Evolutionary conservation across 2,113 vertebrate species (phyloP).

Genomic region (Marmota flaviventris): DNA sequence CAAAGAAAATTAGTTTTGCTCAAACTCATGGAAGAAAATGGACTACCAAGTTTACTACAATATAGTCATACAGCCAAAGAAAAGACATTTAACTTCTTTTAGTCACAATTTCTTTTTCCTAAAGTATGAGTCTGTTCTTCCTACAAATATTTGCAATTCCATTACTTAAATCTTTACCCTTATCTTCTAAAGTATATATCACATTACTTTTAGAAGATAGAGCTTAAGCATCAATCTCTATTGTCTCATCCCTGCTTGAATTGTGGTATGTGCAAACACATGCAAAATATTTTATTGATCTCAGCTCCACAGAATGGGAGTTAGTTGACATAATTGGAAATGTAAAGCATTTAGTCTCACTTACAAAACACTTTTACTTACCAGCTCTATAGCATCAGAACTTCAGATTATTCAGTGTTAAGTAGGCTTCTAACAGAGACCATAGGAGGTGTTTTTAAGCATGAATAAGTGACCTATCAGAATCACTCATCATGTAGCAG

Average conservation of each 20-base stretch:
- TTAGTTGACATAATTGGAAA: not conserved
- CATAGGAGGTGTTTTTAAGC: not conserved
- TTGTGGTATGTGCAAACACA: not conserved
- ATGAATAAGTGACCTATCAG: constrained; percentile 49
- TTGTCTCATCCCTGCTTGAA: not conserved
- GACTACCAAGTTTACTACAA: not conserved
- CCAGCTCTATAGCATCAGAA: not conserved
- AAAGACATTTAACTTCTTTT: not conserved
- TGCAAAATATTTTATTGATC: not conserved
- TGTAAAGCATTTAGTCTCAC: not conserved
- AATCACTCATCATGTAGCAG: constrained; percentile 42
- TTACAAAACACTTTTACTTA: not conserved
- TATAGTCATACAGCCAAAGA: not conserved
- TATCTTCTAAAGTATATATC: not conserved
- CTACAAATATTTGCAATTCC: not conserved
- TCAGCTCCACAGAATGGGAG: not conserved
- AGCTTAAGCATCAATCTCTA: not conserved
- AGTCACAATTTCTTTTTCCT: not conserved
- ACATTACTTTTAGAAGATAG: not conserved
- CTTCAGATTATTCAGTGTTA: not conserved
- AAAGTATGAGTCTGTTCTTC: not conserved
- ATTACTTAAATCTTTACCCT: not conserved
- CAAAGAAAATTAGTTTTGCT: constrained; percentile 2
- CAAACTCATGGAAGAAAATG: not conserved
- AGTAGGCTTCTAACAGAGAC: not conserved